Evolutionary conservation across 2,888 invertebrate species (phyloP).

Genomic region (Cyrtodaria siliqua): DNA sequence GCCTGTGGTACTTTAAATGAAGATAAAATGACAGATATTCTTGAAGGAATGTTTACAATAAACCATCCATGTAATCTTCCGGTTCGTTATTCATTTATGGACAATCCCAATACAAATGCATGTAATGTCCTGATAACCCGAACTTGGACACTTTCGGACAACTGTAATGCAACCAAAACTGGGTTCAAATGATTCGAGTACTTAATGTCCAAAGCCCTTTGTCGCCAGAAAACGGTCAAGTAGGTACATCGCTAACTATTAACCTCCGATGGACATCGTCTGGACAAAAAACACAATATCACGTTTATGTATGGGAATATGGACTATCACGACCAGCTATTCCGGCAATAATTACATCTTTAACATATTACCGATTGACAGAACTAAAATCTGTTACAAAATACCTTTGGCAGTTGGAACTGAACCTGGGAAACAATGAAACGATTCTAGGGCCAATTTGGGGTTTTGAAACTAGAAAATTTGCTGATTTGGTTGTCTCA

Average conservation of each 20-base stretch:
- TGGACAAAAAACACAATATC: not conserved
- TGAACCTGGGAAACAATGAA: slow-evolving; percentile 14
- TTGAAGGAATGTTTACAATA: slow-evolving; percentile 22
- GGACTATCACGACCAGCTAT: slow-evolving; percentile 5
- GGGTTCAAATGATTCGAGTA: slow-evolving; percentile 26
- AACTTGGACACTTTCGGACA: slow-evolving; percentile 27
- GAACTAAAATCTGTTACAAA: slow-evolving; percentile 22
- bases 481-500: slow-evolving; percentile 27
- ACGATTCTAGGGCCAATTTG: slow-evolving; percentile 36
- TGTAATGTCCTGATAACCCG: slow-evolving; percentile 22
- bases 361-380: not conserved
- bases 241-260: slow-evolving; percentile 16
- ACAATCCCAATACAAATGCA: not conserved
- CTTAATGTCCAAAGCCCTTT: slow-evolving; percentile 26
- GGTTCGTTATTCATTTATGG: slow-evolving; percentile 1
- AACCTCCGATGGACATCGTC: slow-evolving; percentile 19
- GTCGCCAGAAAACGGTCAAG: slow-evolving; percentile 39
- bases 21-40: slow-evolving; percentile 9
- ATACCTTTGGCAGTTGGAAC: slow-evolving; percentile 50
- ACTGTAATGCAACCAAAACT: slow-evolving; percentile 6
- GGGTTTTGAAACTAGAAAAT: slow-evolving; percentile 39
- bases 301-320: slow-evolving; percentile 24
- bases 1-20: slow-evolving; percentile 30
- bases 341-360: not conserved
- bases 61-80: slow-evolving; percentile 21